Base-by-base conservation (phyloP, 1,140 invertebrate genomes). In the Drosophila watanabei region DNA sequence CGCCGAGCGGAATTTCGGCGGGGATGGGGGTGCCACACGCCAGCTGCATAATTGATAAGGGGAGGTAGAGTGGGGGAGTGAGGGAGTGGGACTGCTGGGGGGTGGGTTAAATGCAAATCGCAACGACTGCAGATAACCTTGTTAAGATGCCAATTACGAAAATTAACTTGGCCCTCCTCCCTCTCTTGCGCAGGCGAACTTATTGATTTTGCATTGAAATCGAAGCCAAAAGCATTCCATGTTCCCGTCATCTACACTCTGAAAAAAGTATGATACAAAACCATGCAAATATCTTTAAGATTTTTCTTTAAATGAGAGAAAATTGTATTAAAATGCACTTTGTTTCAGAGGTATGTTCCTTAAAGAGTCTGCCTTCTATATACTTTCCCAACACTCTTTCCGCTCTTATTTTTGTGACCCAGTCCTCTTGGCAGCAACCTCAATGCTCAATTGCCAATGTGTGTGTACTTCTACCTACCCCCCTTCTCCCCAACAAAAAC, bases 131-230 rank as follows among this genome's bases (percentile, higher is more conserved):
- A 89, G 82, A 89, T 89, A 89, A 85, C 85, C 85, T 85, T 85
- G 85, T 89, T 89, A 89, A 89, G 85, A 90, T 90, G 85, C 85
- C 85, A 89, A 89, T 89, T 89, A 89, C 85, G 79, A 90, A 89
- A 89, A 89, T 89, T 89, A 89, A 89, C 85, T 89, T 89, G 81
- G 80, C 57, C 73, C 68, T 24, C 24, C 24, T 24, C 24, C 3
- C 24, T 82, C 77, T 68, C 65, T 64, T 52, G 39, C 66, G 43
- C n/a, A 16, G 66, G 61, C 72, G 59, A 81, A 85, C 87, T 82
- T 82, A 88, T 88, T 89, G 85, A 88, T 88, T 88, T 89, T 78
- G 84, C 80, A 83, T 83, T 71, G 69, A 51, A 82, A 80, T 87
- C 64, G 71, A 88, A 82, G 79, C 80, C 68, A 68, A 75, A 66